These are phyloP conservation scores for Sula dactylatra DNA, from an alignment of 2,113 vertebrate species.

Conservation along the genomic window DNA sequence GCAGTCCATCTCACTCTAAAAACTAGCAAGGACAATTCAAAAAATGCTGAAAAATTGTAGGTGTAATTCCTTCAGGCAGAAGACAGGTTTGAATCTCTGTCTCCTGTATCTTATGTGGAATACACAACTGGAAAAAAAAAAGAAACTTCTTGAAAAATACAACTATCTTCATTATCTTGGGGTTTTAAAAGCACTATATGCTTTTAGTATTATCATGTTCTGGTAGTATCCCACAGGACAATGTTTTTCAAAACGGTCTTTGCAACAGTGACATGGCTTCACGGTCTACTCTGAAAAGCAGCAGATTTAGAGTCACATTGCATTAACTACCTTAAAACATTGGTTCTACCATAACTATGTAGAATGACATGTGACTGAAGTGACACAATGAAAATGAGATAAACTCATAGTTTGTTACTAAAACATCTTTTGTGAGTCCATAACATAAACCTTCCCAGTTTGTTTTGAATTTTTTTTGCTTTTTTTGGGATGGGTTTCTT, in stretches of 20 bases:
- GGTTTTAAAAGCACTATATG: neutral
- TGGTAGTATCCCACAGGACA: neutral
- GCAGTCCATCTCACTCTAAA: neutral
- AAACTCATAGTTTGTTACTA: neutral
- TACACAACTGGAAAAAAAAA: neutral
- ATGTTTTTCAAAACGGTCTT: neutral
- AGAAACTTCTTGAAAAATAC: neutral
- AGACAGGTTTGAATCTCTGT: neutral
- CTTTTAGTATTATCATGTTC: neutral
- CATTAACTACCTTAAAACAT: neutral
- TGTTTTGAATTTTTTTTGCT: too few species aligned
- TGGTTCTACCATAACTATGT: neutral
- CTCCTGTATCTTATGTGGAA: neutral
- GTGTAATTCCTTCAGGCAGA: neutral
- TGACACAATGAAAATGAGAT: neutral
- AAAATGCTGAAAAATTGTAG: neutral
- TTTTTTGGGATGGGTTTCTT: too few species aligned
- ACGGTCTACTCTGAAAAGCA: neutral
- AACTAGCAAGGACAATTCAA: neutral
- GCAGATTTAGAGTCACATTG: neutral
- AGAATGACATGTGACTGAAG: neutral
- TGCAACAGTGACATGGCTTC: neutral
- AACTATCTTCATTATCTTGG: neutral
- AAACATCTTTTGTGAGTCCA: neutral
- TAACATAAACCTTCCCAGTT: neutral